phyloP scores from a whole-genome alignment of 2,113 vertebrate species.

The Cyanistes caeruleus region DNA sequence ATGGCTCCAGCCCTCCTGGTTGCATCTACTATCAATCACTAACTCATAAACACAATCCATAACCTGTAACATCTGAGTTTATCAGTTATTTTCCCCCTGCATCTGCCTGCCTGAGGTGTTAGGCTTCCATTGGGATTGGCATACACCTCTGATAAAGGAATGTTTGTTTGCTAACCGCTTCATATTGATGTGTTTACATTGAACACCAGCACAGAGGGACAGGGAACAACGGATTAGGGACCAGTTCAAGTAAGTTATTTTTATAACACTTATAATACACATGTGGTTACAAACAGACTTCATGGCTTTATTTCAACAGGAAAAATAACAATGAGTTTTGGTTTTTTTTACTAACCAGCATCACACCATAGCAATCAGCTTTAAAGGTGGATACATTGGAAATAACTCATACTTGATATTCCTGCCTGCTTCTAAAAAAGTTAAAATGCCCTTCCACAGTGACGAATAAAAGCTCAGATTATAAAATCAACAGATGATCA shows the following conservation, averaged over 20 bases:
- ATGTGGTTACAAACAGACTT: slow-evolving; percentile 7
- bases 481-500: neutral
- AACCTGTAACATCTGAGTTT: neutral
- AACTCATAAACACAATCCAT: neutral
- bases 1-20: neutral
- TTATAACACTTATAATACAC: slow-evolving; percentile 20
- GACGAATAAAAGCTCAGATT: neutral
- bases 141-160: slow-evolving; percentile 8
- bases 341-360: neutral
- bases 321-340: neutral
- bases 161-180: slow-evolving; percentile 52
- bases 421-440: neutral
- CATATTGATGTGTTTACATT: slow-evolving; percentile 65
- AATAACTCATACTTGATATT: neutral
- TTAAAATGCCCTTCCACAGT: neutral
- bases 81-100: slow-evolving; percentile 10
- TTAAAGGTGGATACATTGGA: neutral
- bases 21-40: neutral
- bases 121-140: neutral
- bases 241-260: slow-evolving; percentile 53
- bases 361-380: neutral
- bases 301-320: neutral
- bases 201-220: neutral
- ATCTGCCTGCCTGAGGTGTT: slow-evolving; percentile 21
- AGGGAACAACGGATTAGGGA: slow-evolving; percentile 54